Conservation (phyloP, 2,797 vertebrate species). For the Thaleichthys pacificus region DNA sequence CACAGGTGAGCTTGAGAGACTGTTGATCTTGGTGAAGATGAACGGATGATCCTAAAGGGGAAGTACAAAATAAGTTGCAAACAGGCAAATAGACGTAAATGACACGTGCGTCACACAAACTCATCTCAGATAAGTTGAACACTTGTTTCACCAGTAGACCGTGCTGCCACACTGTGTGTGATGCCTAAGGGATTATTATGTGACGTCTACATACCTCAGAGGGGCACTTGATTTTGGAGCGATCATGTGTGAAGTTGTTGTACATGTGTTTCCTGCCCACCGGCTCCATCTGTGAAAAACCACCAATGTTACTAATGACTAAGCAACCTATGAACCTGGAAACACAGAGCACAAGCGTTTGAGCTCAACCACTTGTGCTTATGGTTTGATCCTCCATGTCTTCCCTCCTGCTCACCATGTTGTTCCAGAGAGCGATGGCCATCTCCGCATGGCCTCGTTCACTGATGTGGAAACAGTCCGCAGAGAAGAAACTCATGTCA, state of each 20-base stretch:
- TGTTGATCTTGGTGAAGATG: slow-evolving; percentile 83
- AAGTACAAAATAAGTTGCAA: slow-evolving; percentile 15
- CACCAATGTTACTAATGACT: slow-evolving; percentile 12
- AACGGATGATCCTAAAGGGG: slow-evolving; percentile 78
- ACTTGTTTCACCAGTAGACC: not conserved
- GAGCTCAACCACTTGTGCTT: not conserved
- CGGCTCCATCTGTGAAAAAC: slow-evolving; percentile 80
- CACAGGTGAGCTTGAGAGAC: slow-evolving; percentile 42
- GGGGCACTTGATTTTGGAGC: slow-evolving; percentile 85
- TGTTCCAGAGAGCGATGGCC: slow-evolving; percentile 90
- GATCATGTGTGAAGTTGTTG: slow-evolving; percentile 85
- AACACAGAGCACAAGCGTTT: not conserved
- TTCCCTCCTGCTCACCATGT: slow-evolving; percentile 79
- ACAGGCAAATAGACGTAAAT: not conserved
- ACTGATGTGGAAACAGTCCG: slow-evolving; percentile 87
- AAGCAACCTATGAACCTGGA: not conserved
- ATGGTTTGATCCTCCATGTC: not conserved
- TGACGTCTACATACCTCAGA: slow-evolving; percentile 60
- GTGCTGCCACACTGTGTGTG: not conserved
- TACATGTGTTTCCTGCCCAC: slow-evolving; percentile 81
- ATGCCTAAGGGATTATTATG: not conserved
- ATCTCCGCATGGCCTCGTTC: slow-evolving; percentile 83
- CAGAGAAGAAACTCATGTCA: slow-evolving; percentile 84
- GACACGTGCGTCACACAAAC: not conserved
- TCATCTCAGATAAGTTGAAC: not conserved